These are phyloP conservation scores for Otis tarda DNA, from an alignment of 2,113 vertebrate species.

Conservation along the genomic window DNA sequence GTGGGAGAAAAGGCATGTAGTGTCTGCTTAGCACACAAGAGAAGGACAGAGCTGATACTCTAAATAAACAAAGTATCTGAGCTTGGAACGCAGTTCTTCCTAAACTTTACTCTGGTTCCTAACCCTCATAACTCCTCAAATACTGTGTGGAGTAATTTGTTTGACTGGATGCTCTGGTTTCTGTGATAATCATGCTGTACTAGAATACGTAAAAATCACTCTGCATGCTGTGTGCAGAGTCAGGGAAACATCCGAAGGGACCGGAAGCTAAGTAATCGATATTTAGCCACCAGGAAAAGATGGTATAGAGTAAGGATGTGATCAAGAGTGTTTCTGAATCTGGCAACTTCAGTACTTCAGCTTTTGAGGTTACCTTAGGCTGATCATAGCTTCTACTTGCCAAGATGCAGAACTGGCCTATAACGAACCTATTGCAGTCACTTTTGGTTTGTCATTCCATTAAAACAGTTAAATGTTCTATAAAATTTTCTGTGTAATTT, in stretches of 20 bases:
- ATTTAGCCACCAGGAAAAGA: background rate
- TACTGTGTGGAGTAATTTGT: background rate
- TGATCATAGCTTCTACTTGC: background rate
- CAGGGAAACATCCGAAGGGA: background rate
- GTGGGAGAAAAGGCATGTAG: background rate
- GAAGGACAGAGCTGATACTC: background rate
- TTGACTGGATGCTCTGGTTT: background rate
- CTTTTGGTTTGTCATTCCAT: background rate
- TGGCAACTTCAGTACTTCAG: background rate
- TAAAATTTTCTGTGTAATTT: background rate
- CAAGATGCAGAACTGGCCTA: background rate
- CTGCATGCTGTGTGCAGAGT: background rate
- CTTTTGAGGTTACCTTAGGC: background rate
- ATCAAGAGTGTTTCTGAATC: background rate
- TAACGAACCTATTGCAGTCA: background rate
- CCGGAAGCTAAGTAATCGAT: background rate
- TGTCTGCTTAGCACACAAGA: background rate
- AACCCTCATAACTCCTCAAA: background rate
- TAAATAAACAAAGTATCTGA: background rate
- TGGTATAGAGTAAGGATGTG: background rate
- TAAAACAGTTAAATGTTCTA: background rate
- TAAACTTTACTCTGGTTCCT: background rate
- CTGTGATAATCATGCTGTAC: background rate
- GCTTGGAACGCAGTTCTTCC: background rate
- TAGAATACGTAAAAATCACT: background rate